Evolutionary conservation across 2,113 vertebrate species (phyloP).

Genomic region (Mellivora capensis): DNA sequence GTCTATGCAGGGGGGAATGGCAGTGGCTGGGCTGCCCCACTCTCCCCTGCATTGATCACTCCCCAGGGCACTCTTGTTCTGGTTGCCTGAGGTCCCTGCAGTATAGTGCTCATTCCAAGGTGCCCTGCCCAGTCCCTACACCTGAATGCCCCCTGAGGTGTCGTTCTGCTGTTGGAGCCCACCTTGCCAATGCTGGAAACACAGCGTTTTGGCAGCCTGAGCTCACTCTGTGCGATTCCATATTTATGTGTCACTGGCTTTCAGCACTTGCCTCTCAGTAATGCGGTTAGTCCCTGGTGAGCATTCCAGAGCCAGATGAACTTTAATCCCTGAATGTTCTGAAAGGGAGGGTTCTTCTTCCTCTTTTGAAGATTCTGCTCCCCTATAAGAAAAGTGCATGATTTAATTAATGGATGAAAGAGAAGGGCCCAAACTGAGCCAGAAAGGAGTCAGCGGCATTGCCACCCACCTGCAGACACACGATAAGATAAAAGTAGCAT

Average conservation of each 20-base stretch:
- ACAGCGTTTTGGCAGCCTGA: background rate
- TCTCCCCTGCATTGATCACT: background rate
- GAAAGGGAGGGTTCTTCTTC: conserved; percentile 10
- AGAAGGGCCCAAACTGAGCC: conserved; percentile 25
- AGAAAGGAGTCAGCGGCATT: conserved; percentile 1
- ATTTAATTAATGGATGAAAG: conserved; percentile 69
- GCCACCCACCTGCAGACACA: conserved; percentile 39
- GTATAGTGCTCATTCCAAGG: background rate
- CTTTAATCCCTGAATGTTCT: conserved; percentile 39
- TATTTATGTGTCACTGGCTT: conserved; percentile 34
- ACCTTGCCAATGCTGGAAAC: background rate
- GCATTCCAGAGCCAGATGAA: conserved; percentile 52
- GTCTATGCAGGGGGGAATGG: too few species aligned
- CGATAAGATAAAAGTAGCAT: conserved; percentile 18
- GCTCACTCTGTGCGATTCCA: background rate
- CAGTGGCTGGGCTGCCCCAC: fast-evolving
- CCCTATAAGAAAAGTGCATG: conserved; percentile 25
- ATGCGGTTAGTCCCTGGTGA: conserved; percentile 8
- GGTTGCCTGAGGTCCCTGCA: background rate
- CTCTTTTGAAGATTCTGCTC: conserved; percentile 64
- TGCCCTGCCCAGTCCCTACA: background rate
- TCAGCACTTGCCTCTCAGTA: conserved; percentile 24
- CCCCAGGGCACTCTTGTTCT: background rate
- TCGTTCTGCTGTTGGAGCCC: background rate
- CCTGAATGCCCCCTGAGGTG: background rate